phyloP scores from a whole-genome alignment of 2,888 invertebrate genomes.

The Agriopis marginaria region DNA sequence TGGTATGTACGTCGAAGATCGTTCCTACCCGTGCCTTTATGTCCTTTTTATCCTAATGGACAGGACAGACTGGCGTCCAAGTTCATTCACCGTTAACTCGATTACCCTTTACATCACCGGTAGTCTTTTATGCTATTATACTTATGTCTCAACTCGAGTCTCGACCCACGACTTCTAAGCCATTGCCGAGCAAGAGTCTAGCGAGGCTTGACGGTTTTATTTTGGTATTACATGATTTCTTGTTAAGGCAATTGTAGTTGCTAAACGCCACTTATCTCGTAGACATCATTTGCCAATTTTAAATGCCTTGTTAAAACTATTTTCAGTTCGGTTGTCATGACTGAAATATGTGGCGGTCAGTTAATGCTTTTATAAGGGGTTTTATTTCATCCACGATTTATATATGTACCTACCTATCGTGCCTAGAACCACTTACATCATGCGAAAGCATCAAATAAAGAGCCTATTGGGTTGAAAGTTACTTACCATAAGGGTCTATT shows the following conservation, averaged over 20 bases:
- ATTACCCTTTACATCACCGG: conserved; percentile 51
- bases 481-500: too few species aligned
- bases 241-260: conserved; percentile 16
- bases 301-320: conserved; percentile 23
- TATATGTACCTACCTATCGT: background rate
- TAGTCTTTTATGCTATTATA: conserved; percentile 48
- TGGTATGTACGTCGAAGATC: conserved; percentile 1
- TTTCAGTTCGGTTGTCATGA: conserved; percentile 24
- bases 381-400: conserved; percentile 9
- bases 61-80: conserved; percentile 40
- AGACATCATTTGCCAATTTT: conserved; percentile 29
- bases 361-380: conserved; percentile 9
- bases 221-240: conserved; percentile 9
- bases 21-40: background rate
- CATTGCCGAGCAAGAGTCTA: conserved; percentile 10
- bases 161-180: conserved; percentile 19
- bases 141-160: conserved; percentile 34
- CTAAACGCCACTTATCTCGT: conserved; percentile 27
- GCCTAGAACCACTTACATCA: background rate
- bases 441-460: background rate
- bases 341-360: conserved; percentile 18
- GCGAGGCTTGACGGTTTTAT: conserved; percentile 6
- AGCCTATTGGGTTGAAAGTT: background rate
- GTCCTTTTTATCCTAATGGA: conserved; percentile 32
- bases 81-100: conserved; percentile 65